Conservation (phyloP, 1,140 invertebrate genomes). For the Arion vulgaris region DNA sequence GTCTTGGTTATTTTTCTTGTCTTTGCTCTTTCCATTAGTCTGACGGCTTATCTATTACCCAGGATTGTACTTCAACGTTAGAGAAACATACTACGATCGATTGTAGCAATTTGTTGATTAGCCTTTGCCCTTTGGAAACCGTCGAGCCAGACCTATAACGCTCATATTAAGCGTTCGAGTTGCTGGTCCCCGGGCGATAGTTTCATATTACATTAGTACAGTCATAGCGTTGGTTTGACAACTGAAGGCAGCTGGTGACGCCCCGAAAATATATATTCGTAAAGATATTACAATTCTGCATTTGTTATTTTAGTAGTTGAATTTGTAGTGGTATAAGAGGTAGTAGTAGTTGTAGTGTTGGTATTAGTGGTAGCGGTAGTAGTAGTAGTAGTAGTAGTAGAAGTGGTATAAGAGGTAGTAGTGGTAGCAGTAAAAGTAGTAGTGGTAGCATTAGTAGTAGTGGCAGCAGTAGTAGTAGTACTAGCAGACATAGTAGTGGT, state of each 20-base stretch:
- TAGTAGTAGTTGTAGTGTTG: too few species aligned
- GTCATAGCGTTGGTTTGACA: too few species aligned
- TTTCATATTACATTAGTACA: too few species aligned
- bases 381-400: background rate
- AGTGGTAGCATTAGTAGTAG: background rate
- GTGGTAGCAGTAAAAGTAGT: background rate
- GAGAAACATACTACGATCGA: background rate
- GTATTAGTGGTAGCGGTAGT: too few species aligned
- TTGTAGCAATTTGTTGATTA: conserved; percentile 12
- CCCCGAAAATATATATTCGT: too few species aligned
- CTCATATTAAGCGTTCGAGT: background rate
- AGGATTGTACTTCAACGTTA: background rate
- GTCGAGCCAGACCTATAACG: background rate
- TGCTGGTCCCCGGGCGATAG: too few species aligned
- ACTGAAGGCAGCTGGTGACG: too few species aligned
- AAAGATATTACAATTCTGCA: too few species aligned
- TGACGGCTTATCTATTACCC: background rate
- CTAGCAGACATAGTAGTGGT: background rate
- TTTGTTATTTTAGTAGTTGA: too few species aligned
- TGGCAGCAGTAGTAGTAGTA: background rate
- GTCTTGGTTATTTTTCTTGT: too few species aligned
- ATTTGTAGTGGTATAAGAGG: too few species aligned
- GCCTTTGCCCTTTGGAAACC: background rate
- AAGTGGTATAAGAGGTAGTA: background rate
- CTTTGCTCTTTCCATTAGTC: too few species aligned